These are phyloP conservation scores for Peromyscus nudipes DNA, from an alignment of 2,797 vertebrate genomes.

Conservation along the genomic window DNA sequence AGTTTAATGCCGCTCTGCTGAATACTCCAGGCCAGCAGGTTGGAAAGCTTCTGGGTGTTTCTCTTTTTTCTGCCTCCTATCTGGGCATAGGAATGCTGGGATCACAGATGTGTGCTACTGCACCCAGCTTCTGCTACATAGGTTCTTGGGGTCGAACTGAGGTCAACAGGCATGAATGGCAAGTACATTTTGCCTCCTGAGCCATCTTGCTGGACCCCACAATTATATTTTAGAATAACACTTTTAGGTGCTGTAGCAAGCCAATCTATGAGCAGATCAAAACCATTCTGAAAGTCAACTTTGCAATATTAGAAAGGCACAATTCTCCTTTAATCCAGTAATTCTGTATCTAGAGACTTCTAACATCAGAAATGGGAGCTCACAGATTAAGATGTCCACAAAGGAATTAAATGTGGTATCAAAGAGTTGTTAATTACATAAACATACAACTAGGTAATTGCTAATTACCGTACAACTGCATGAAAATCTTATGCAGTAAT, in stretches of 20 bases:
- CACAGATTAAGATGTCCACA: slow-evolving; percentile 13
- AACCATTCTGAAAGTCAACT: slow-evolving; percentile 45
- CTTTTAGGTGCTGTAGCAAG: background rate
- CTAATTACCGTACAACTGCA: background rate
- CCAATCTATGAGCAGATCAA: background rate
- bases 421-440: slow-evolving; percentile 16
- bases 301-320: background rate
- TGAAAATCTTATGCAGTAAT: background rate
- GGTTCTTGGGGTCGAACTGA: background rate
- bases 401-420: slow-evolving; percentile 39
- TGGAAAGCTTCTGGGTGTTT: background rate
- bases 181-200: background rate
- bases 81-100: background rate
- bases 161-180: background rate
- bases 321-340: slow-evolving; percentile 18
- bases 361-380: background rate
- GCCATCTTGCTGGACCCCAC: background rate
- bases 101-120: background rate
- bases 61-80: background rate
- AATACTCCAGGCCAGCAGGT: background rate
- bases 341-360: slow-evolving; percentile 42
- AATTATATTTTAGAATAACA: slow-evolving; percentile 56
- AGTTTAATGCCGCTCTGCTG: too few relatives aligned
- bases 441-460: background rate
- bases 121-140: background rate